Evolutionary conservation across 2,797 vertebrate species (phyloP).

Genomic region (Pteronotus mesoamericanus): DNA sequence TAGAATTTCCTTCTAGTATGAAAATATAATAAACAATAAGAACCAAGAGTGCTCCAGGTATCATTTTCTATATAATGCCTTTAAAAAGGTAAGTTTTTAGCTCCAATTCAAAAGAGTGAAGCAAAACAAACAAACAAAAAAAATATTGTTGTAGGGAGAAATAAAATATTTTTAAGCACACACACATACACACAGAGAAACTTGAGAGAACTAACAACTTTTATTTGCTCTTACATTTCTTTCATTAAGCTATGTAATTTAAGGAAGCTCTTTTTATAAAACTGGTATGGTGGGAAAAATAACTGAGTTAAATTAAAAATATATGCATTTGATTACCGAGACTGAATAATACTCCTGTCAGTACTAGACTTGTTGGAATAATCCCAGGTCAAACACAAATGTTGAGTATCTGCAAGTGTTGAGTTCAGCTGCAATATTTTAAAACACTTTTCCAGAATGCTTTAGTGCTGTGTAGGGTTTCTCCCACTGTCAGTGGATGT

Average conservation of each 20-base stretch:
- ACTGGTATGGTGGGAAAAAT: not conserved
- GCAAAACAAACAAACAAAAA: not conserved
- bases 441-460: not conserved
- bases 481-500: not conserved
- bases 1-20: conserved; percentile 53
- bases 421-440: not conserved
- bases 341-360: not conserved
- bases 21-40: conserved; percentile 58
- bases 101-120: conserved; percentile 39
- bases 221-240: not conserved
- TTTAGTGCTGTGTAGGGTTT: not conserved
- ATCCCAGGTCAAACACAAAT: not conserved
- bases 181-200: not conserved
- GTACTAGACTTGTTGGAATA: not conserved
- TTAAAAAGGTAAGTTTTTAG: conserved; percentile 27
- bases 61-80: not conserved
- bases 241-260: not conserved
- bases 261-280: conserved; percentile 18
- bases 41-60: conserved; percentile 39
- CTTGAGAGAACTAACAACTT: not conserved
- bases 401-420: not conserved
- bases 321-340: not conserved
- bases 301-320: not conserved
- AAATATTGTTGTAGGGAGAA: not conserved
- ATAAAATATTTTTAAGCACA: not conserved